Evolutionary conservation across 2,113 vertebrate species (phyloP), one percentile per base, ranked within the genome.

Genomic region (Grus americana): DNA sequence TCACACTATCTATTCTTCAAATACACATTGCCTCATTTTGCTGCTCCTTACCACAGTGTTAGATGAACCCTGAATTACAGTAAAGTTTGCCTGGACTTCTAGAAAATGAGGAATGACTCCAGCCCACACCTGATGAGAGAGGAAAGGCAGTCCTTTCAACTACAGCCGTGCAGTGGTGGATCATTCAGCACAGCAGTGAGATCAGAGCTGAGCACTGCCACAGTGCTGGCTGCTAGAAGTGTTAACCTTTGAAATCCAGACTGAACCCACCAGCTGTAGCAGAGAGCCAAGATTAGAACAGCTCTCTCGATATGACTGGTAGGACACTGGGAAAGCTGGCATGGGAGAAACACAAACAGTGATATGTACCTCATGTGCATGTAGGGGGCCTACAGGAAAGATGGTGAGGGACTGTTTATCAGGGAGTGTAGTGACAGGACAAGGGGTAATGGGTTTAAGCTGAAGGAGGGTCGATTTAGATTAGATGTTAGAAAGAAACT

Each of bases 361-460:
- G 17, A 18, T 44, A 8, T 3, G 4, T 23, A 62, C 20, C 11
- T 49, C 40, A 44, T 2, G 1, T 9, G 10, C 2, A 3, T 42
- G 40, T 42, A 42, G 40, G 40, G 11, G 12, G 40, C 40, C 40
- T 42, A 42, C 11, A 42, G 40, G 11, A 42, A 42, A 42, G 40
- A 42, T 42, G 40, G 40, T 5, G 40, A 42, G 40, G 40, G 40
- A 42, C 40, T 42, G 5, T 42, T 42, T 42, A 42, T 42, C 40
- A 42, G 40, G 40, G 40, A 42, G 11, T 42, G 40, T 42, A 42
- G 40, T 42, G 40, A 42, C 40, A 42, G 40, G 40, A 42, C 40
- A 42, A 42, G 40, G 40, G 40, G 40, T 42, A 42, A 42, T 42
- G 40, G 40, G 40, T 42, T 42, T 42, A 42, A 42, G 40, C 11